These are phyloP conservation scores for Isichthys henryi DNA, from an alignment of 2,113 vertebrate species.

Conservation along the genomic window DNA sequence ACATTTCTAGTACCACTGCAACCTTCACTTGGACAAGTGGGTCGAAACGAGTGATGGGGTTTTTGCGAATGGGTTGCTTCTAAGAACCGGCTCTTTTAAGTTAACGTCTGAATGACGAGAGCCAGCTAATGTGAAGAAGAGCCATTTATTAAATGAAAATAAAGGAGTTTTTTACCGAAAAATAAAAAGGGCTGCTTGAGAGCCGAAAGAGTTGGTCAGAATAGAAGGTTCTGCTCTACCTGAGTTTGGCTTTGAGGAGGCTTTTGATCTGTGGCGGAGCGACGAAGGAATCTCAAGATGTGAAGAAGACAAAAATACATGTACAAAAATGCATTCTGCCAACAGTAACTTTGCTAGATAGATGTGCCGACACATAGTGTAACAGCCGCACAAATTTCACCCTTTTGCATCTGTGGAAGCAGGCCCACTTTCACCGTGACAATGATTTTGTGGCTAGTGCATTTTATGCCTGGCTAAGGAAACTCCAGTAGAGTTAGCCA, in stretches of 20 bases:
- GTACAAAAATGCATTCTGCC: background rate
- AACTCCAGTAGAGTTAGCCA: background rate
- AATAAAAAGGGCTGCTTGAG: background rate
- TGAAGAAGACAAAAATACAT: background rate
- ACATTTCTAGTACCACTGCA: background rate
- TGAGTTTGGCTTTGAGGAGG: background rate
- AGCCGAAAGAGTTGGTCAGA: background rate
- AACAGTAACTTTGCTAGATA: background rate
- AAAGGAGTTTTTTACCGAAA: background rate
- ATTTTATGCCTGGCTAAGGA: background rate
- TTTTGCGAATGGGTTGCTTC: background rate
- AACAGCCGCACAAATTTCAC: background rate
- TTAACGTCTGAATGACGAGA: background rate
- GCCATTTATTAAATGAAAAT: background rate
- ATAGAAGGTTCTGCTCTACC: background rate
- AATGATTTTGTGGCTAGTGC: background rate
- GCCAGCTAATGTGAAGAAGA: background rate
- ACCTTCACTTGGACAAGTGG: background rate
- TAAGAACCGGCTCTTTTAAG: background rate
- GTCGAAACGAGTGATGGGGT: background rate
- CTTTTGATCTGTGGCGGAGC: background rate
- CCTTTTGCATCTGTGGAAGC: background rate
- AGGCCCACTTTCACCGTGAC: background rate
- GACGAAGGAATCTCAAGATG: background rate
- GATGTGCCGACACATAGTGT: background rate